Base-by-base conservation (phyloP, 2,797 vertebrate species). In the Capromys pilorides region DNA sequence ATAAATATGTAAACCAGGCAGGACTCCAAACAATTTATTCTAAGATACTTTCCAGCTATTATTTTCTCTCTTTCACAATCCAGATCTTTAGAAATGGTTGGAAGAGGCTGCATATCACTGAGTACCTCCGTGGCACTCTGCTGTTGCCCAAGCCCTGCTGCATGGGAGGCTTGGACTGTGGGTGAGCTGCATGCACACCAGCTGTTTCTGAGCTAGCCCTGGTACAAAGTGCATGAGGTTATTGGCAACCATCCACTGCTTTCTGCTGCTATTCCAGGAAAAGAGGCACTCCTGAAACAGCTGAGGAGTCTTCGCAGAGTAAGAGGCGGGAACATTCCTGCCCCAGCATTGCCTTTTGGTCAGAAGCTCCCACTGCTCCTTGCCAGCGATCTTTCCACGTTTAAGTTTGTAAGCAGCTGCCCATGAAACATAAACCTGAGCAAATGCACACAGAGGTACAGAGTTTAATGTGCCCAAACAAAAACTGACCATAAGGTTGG, bases 201-300 rank as follows among this genome's bases (percentile, higher is more conserved):
- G 96, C 96, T 97, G 94, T 67, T 86, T 28, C n/a, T 9, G 26
- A 83, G 57, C 36, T 64, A 24, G 93, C 39, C 49, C 7, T 26
- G 41, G 49, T 39, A 77, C 36, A 24, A 19, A 94, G 79, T 36
- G 28, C 81, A 36, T 0, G 0, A 21, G 5, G 86, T 19, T 57
- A 28, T 2, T 28, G 87, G 84, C 67, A 86, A 13, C 49, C 92
- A 49, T 57, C 67, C 12, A 86, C 79, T 39, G 67, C 51, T 79
- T 0, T 2, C 4, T 0, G 6, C 31, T 73, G 85, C 96, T 97
- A 92, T 97, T 96, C 95, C 91, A 73, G 93, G 95, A 95, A 12
- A 49, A 81, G 10, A 21, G 73, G 80, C 91, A 88, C 94, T 95
- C 85, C 91, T 90, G 21, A 62, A 86, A 97, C 91, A 97, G 95